Evolutionary conservation across 2,888 invertebrate species (phyloP).

Genomic region (Drosophila planitibia): DNA sequence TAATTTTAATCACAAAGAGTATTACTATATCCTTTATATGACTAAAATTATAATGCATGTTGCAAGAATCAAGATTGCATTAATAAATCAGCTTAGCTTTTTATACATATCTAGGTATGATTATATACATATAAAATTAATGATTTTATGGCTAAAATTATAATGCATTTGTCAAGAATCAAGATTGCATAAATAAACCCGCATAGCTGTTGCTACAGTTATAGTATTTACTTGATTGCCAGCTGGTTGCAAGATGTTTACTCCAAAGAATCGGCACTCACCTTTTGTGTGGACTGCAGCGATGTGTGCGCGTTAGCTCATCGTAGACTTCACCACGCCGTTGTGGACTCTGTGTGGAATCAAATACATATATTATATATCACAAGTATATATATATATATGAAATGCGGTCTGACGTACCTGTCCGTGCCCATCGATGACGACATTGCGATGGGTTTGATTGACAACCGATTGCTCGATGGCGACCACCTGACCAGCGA

Average conservation of each 20-base stretch:
- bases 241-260: not conserved
- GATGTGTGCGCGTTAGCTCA: conserved; percentile 82
- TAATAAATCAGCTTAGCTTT: not conserved
- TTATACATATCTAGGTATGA: not conserved
- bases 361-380: not conserved
- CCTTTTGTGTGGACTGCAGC: conserved; percentile 85
- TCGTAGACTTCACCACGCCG: conserved; percentile 84
- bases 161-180: no score
- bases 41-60: not conserved
- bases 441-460: conserved; percentile 82
- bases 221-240: not conserved
- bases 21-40: not conserved
- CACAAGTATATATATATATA: not conserved
- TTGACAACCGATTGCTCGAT: conserved; percentile 70
- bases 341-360: conserved; percentile 82
- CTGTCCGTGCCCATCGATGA: conserved; percentile 83
- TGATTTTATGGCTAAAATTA: not conserved
- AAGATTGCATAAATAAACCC: no score
- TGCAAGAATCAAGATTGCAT: not conserved
- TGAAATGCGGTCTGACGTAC: conserved; percentile 53
- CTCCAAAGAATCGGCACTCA: conserved; percentile 26
- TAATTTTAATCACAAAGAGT: not conserved
- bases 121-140: not conserved
- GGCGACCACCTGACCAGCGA: conserved; percentile 60
- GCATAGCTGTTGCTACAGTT: no score